Conservation (phyloP, 2,113 vertebrate species). For the Carassius auratus region DNA sequence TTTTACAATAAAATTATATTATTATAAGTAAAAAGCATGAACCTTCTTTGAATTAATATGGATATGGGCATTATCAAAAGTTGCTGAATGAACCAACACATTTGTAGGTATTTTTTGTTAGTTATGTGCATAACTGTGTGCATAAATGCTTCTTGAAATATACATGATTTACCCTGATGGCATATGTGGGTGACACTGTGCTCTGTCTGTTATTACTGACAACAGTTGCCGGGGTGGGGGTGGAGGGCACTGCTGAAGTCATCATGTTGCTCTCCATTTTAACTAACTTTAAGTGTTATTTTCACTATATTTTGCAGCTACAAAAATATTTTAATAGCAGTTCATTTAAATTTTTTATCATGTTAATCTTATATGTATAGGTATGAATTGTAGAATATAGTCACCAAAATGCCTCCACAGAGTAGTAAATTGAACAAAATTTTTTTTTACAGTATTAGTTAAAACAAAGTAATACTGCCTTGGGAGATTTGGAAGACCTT, state of each 20-base stretch:
- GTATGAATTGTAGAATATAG: neutral
- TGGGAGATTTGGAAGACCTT: neutral
- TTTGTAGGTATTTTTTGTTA: neutral
- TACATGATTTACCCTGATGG: neutral
- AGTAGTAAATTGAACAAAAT: neutral
- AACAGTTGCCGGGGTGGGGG: too few species aligned
- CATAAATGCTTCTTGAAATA: neutral
- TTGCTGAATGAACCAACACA: neutral
- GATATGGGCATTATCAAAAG: neutral
- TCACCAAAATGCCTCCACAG: neutral
- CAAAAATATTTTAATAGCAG: neutral
- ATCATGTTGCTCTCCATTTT: neutral
- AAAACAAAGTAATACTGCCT: neutral
- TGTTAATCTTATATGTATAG: neutral
- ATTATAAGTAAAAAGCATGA: neutral
- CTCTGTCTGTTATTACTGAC: neutral
- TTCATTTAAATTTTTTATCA: neutral
- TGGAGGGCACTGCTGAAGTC: neutral
- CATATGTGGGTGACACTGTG: neutral
- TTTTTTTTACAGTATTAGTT: neutral
- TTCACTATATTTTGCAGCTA: neutral
- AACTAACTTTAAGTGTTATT: neutral
- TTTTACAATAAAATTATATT: neutral
- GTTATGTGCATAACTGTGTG: neutral
- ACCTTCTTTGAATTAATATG: neutral